Base-by-base conservation (phyloP, 2,888 invertebrate genomes). In the Phengaris alcon region DNA sequence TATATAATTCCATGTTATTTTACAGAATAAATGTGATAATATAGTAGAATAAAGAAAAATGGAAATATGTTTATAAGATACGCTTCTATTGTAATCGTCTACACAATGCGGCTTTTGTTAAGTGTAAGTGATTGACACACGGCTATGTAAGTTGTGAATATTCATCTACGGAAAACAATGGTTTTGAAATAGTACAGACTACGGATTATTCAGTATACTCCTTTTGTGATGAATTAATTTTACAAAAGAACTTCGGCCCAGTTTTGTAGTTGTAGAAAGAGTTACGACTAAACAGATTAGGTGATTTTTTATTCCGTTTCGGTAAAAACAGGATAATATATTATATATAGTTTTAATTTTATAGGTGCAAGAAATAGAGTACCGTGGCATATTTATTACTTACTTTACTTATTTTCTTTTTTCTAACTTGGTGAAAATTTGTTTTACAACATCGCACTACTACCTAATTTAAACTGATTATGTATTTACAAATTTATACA, bases 71-170 rank as follows among this genome's bases (percentile, higher is more conserved):
- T 51, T 70, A 51, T 51, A 15, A 64, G 48, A 15, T 70, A 51
- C 51, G 51, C 51, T n/a, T 51, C 48, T 51, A 48, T 70, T 51
- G 48, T 48, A 48, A 70, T 12, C 70, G 48, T 51, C 70, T 51
- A 22, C 15, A 70, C 48, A 70, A 70, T 70, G 70, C 48, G 48
- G 48, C 70, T 75, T 75, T 75, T 64, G 64, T 44, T 69, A 46
- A 46, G 68, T 12, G 75, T 68, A 69, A 69, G 55, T 75, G 75
- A 75, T 75, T 77, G 77, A 75, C 79, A 77, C 76, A 70, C 73
- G 77, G 78, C 68, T 77, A 81, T 79, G 75, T 79, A 76, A 80
- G 80, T 77, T 80, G 79, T 83, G 82, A 81, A 81, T 84, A 83
- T 83, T 78, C 73, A 78, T 77, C 73, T 55, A 22, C 48, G 59